A percentile compares a stretch with the other conserved stretches of the same genome.
Evolutionary conservation across 2,888 invertebrate genomes (phyloP).

Genomic region (Chrysopilus asiliformis): DNA sequence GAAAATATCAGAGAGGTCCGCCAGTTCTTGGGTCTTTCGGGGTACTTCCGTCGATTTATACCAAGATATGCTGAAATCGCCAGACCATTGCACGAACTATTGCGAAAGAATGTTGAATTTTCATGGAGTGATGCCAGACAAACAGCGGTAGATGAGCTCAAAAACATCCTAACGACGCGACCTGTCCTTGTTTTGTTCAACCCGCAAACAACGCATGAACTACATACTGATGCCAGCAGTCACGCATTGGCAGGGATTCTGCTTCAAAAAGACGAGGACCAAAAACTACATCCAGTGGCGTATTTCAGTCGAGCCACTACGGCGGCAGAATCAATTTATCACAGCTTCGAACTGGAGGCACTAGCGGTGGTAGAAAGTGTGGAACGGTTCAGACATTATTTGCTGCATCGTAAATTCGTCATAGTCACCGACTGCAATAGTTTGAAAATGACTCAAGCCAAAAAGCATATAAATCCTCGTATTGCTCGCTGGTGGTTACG

Average conservation of each 20-base stretch:
- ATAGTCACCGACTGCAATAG: not conserved
- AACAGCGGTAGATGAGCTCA: not conserved
- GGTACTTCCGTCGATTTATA: conserved; percentile 19
- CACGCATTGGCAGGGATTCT: conserved; percentile 6
- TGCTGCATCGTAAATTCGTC: not conserved
- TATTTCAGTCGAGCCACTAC: conserved; percentile 13
- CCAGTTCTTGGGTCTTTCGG: conserved; percentile 19
- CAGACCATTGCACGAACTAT: conserved; percentile 14
- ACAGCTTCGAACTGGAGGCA: conserved; percentile 18
- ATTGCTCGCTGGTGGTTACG: conserved; percentile 6
- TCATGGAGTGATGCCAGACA: not conserved
- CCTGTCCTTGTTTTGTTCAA: too few species aligned
- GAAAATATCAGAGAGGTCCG: conserved; percentile 12
- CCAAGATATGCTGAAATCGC: conserved; percentile 14
- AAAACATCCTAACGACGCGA: too few species aligned
- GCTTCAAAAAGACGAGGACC: conserved; percentile 1
- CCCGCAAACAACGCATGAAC: conserved; percentile 2
- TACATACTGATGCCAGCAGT: conserved; percentile 7
- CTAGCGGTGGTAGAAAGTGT: not conserved
- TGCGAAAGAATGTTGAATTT: conserved; percentile 9
- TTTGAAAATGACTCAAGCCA: not conserved
- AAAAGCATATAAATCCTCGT: not conserved
- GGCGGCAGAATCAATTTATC: conserved; percentile 14
- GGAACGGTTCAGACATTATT: not conserved
- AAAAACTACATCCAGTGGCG: not conserved